Evolutionary conservation across 2,113 vertebrate species (phyloP), one percentile per base, ranked within the genome.

Genomic region (Amphilophus citrinellus): DNA sequence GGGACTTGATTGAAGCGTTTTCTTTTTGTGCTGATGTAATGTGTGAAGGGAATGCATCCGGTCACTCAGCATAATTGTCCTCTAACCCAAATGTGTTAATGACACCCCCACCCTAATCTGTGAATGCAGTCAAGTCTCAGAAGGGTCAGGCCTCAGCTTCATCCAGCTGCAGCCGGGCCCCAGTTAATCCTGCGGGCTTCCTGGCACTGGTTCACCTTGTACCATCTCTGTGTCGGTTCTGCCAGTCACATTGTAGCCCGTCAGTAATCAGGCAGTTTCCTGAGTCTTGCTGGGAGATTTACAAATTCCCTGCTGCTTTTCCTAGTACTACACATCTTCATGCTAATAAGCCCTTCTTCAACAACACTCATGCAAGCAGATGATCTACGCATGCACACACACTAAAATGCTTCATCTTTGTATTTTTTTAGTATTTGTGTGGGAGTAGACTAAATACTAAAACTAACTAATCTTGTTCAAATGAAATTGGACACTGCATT

Each of bases 231-330:
- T 80, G 73, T 82, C 76, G 37, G 37, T 81, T 79, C 73, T 83
- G 77, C 20, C 59, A 42, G 75, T 75, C 84, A 76, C 86, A 85
- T 61, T 77, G 58, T 77, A 78, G 82, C 76, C 82, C 77, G 60
- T 63, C 35, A 20, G 82, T 91, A 83, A 84, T 90, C 65, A 53
- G 61, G 37, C 84, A 86, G 37, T 87, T 86, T 91, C 82, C 85
- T 68, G 20, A 79, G 68, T 76, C 80, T 71, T 77, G 63, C 58
- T 82, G 79, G 58, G 80, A 84, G 87, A 76, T 65, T 82, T 79
- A 76, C 68, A 73, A 75, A 85, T 76, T 58, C 75, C 79, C 71
- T 15, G 10, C 77, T 76, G 83, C 66, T 80, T 79, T 68, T 65
- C 63, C 57, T 42, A 20, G 65, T 77, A 30, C 76, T 88, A 79